phyloP scores from a whole-genome alignment of 2,113 vertebrate genomes.

The Oenanthe melanoleuca region DNA sequence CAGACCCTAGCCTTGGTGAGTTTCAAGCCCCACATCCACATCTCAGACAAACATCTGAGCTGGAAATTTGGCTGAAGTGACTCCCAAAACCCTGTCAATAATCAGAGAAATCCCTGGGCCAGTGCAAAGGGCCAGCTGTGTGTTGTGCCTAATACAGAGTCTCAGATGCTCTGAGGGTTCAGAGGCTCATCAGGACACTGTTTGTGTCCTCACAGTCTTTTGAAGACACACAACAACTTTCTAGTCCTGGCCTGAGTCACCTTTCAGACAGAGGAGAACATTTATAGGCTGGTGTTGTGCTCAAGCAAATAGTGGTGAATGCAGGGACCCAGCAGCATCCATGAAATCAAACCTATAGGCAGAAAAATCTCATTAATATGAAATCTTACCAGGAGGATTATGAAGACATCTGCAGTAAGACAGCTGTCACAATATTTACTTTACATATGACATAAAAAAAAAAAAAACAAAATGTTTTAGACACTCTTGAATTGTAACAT shows the following conservation, averaged over 20 bases:
- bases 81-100: background rate
- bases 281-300: background rate
- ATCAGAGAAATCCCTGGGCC: background rate
- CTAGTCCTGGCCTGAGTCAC: background rate
- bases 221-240: background rate
- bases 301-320: background rate
- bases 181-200: background rate
- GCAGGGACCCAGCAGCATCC: background rate
- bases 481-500: background rate
- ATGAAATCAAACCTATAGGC: background rate
- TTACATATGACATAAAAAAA: background rate
- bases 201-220: background rate
- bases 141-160: background rate
- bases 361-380: constrained; percentile 1
- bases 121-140: background rate
- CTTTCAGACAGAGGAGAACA: background rate
- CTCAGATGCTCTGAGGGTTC: background rate
- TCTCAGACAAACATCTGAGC: background rate
- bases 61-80: background rate
- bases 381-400: background rate
- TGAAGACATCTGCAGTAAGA: background rate
- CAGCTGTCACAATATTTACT: constrained; percentile 54
- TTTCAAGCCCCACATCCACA: background rate
- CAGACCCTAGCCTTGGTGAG: background rate
- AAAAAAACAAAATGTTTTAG: background rate